These are phyloP conservation scores for Pogonocichla stellata DNA, from an alignment of 2,113 vertebrate genomes.

Conservation along the genomic window DNA sequence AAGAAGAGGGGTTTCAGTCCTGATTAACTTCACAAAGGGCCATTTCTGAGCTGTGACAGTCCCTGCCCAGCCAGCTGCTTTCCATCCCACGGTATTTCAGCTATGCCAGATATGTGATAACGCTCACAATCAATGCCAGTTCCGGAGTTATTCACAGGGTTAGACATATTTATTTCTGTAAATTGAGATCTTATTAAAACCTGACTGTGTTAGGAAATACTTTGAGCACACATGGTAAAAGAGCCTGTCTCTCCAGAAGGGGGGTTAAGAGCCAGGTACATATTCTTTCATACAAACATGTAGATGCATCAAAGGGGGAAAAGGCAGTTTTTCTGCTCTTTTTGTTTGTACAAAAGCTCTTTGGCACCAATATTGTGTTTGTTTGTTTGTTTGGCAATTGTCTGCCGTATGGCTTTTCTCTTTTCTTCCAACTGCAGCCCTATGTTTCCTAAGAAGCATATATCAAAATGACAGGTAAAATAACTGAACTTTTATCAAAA, in stretches of 20 bases:
- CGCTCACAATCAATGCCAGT: background rate
- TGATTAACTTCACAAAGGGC: background rate
- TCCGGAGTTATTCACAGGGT: background rate
- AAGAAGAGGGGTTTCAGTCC: accelerated
- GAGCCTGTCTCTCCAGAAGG: background rate
- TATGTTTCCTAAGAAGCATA: background rate
- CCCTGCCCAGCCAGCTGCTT: background rate
- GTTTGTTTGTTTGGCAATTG: conserved; percentile 39
- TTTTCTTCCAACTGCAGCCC: background rate
- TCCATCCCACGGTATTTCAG: background rate
- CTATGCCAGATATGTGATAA: background rate
- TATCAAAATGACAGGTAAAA: conserved; percentile 24
- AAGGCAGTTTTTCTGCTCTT: background rate
- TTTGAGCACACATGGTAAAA: accelerated
- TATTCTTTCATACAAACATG: background rate
- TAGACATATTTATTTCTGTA: background rate
- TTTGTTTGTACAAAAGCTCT: conserved; percentile 7
- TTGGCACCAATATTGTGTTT: background rate
- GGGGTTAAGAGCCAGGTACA: background rate
- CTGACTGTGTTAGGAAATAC: background rate
- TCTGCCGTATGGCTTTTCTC: conserved; percentile 30
- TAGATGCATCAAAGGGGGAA: background rate
- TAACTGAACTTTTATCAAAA: background rate
- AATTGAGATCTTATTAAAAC: background rate
- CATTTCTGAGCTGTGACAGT: background rate